Percentiles rank a stretch among this genome's conserved stretches.
phyloP scores from a whole-genome alignment of 2,888 invertebrate species.

The Epirrhoe tristata region DNA sequence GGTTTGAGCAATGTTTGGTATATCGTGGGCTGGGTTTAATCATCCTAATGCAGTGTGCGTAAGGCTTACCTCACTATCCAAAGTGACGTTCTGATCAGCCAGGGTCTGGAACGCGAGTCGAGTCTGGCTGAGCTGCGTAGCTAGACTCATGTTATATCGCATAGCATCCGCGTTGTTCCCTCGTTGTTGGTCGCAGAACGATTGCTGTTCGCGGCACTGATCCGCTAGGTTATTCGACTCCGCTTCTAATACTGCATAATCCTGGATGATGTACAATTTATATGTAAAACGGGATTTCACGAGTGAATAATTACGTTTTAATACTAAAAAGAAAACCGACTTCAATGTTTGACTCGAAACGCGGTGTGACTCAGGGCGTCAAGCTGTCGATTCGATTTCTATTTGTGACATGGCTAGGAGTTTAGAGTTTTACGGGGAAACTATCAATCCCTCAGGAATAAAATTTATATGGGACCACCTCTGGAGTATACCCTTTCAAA shows the following conservation, averaged over 20 bases:
- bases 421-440: too few species aligned
- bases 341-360: too few species aligned
- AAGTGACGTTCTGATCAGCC: conserved; percentile 57
- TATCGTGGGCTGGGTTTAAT: neutral
- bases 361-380: too few species aligned
- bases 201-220: conserved; percentile 84
- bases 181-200: conserved; percentile 86
- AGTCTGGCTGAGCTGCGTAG: conserved; percentile 63
- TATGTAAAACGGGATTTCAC: too few species aligned
- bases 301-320: too few species aligned
- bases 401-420: too few species aligned
- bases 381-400: too few species aligned
- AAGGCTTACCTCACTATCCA: conserved; percentile 73
- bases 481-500: too few species aligned
- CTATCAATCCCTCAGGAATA: too few species aligned
- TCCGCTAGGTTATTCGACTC: conserved; percentile 79
- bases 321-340: too few species aligned
- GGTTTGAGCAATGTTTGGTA: too few species aligned
- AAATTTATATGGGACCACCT: too few species aligned
- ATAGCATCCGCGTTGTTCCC: conserved; percentile 83
- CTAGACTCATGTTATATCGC: conserved; percentile 65
- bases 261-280: conserved; percentile 60
- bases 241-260: conserved; percentile 78
- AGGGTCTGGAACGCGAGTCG: conserved; percentile 64
- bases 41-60: neutral